phyloP scores from a whole-genome alignment of 2,797 vertebrate species.

The Vespertilio murinus region DNA sequence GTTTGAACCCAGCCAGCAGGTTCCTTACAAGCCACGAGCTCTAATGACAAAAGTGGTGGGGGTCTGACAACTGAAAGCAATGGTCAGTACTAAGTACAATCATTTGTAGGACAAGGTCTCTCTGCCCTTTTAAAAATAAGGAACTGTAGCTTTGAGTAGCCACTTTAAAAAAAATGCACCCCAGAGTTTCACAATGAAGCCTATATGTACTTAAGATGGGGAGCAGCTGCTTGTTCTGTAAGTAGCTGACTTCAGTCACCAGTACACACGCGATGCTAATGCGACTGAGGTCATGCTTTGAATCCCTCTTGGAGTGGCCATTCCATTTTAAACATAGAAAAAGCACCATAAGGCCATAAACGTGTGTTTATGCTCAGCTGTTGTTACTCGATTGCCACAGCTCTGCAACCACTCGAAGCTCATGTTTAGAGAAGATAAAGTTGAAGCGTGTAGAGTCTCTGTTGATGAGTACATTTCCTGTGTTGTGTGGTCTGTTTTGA shows the following conservation, averaged over 20 bases:
- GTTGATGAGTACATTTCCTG: neutral
- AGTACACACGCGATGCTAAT: accelerated
- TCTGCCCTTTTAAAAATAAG: neutral
- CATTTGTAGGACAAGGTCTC: neutral
- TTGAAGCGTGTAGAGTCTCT: neutral
- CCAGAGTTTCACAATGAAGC: neutral
- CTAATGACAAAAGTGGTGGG: neutral
- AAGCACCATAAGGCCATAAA: neutral
- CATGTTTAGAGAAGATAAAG: neutral
- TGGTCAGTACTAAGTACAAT: neutral
- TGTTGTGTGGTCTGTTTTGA: neutral
- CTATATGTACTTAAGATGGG: neutral
- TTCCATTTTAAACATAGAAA: neutral
- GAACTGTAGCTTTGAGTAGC: neutral
- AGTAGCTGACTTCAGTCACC: neutral
- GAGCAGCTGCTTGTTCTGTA: neutral
- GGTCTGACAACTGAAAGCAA: neutral
- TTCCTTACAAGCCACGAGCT: neutral
- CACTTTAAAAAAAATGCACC: neutral
- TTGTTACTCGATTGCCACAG: neutral
- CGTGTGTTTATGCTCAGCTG: neutral
- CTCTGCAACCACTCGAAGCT: neutral
- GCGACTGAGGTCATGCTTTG: neutral
- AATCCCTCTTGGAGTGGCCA: neutral
- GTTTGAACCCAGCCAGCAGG: neutral